A percentile compares a stretch with the other conserved stretches of the same genome.
Conservation (phyloP, 2,797 vertebrate species). For the Semaprochilodus insignis region DNA sequence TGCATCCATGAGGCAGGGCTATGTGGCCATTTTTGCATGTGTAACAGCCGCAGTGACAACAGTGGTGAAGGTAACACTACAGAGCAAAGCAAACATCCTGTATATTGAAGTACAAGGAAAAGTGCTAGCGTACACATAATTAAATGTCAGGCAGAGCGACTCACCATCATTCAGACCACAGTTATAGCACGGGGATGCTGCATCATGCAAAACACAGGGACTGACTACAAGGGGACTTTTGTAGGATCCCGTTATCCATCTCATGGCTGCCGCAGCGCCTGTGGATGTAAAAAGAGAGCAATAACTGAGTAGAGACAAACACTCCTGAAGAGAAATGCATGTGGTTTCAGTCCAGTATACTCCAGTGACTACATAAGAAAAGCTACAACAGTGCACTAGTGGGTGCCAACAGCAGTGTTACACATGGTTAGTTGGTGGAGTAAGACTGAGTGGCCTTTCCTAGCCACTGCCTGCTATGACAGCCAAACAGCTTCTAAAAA, state of each 20-base stretch:
- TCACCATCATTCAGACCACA: conserved; percentile 1
- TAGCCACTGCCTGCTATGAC: too few species aligned
- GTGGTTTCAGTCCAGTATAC: not conserved
- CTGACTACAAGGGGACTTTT: not conserved
- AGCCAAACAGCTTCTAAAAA: too few species aligned
- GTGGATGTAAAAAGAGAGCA: not conserved
- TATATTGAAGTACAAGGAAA: not conserved
- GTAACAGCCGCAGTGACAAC: not conserved
- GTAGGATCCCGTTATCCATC: not conserved
- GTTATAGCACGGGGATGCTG: not conserved
- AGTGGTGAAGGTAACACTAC: not conserved
- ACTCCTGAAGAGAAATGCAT: not conserved
- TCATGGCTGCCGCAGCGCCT: conserved; percentile 10
- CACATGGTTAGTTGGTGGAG: too few species aligned
- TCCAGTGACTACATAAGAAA: not conserved
- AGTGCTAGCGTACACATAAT: conserved; percentile 20
- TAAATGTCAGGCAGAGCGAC: conserved; percentile 26
- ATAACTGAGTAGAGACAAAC: not conserved
- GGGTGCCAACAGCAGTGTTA: too few species aligned
- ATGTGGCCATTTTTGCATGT: not conserved
- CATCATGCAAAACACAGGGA: not conserved
- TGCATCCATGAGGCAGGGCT: conserved; percentile 8
- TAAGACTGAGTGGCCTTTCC: too few species aligned
- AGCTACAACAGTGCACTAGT: too few species aligned
- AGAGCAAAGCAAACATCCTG: not conserved